These are phyloP conservation scores for Oncorhynchus tshawytscha DNA, from an alignment of 2,113 vertebrate species.

Conservation along the genomic window DNA sequence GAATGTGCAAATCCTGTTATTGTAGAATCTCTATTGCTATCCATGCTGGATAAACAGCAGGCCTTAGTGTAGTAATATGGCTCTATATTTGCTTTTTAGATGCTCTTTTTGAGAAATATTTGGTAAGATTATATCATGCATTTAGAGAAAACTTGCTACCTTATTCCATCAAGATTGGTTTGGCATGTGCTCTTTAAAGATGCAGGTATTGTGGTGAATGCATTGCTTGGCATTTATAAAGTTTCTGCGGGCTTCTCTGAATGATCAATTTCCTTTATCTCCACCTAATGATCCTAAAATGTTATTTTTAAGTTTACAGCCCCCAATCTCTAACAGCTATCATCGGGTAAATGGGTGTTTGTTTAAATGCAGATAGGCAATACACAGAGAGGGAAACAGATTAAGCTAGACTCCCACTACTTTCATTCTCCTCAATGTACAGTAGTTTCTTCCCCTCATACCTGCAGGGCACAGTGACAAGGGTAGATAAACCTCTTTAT, in stretches of 20 bases:
- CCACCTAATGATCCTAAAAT: slow-evolving; percentile 45
- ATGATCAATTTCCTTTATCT: slow-evolving; percentile 47
- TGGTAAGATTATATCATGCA: background rate
- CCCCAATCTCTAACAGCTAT: slow-evolving; percentile 49
- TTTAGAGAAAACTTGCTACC: background rate
- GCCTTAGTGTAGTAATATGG: background rate
- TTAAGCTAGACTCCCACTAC: slow-evolving; percentile 64
- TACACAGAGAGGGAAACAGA: slow-evolving; percentile 55
- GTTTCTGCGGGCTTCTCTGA: slow-evolving; percentile 24
- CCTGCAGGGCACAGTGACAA: slow-evolving; percentile 75
- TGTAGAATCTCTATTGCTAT: background rate
- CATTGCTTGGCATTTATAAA: slow-evolving; percentile 44
- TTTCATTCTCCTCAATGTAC: slow-evolving; percentile 57
- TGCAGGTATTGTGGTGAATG: slow-evolving; percentile 14
- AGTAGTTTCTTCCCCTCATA: slow-evolving; percentile 61
- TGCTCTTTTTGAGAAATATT: background rate
- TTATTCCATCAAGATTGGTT: background rate
- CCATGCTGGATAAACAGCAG: background rate
- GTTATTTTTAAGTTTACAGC: slow-evolving; percentile 36
- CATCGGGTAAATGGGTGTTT: slow-evolving; percentile 54
- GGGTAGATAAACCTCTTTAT: slow-evolving; percentile 63
- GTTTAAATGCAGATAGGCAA: slow-evolving; percentile 66
- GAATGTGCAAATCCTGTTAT: background rate
- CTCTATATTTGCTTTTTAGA: background rate
- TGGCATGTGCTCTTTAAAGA: background rate